Percentiles rank a stretch among this genome's conserved stretches.
These are phyloP conservation scores for Cataglyphis hispanica DNA, from an alignment of 1,140 invertebrate species.

Conservation along the genomic window DNA sequence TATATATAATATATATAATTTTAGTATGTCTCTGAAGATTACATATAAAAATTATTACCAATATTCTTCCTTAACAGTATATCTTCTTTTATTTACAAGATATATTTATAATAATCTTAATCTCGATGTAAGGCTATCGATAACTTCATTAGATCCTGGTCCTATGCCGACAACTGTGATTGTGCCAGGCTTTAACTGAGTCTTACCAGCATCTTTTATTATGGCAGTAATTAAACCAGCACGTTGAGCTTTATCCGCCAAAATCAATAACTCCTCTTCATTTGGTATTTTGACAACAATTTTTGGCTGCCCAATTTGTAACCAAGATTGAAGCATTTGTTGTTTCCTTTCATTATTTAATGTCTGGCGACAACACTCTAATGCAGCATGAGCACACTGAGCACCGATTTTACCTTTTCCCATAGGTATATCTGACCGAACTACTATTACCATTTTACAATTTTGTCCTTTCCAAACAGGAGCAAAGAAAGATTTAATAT, in stretches of 20 bases:
- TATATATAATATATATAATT: too few relatives aligned
- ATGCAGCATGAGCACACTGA: slow-evolving; percentile 93
- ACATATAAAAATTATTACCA: too few relatives aligned
- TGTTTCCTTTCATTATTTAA: slow-evolving; percentile 79
- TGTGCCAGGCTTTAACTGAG: slow-evolving; percentile 90
- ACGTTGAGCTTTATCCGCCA: slow-evolving; percentile 87
- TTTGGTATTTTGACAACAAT: slow-evolving; percentile 89
- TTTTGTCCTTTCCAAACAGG: slow-evolving; percentile 48
- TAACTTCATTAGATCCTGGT: slow-evolving; percentile 88
- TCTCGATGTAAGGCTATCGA: slow-evolving; percentile 91
- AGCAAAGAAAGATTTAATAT: slow-evolving; percentile 70
- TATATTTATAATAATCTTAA: slow-evolving; percentile 89
- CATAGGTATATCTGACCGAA: slow-evolving; percentile 93
- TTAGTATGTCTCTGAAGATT: too few relatives aligned
- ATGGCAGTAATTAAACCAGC: slow-evolving; percentile 88
- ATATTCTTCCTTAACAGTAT: slow-evolving; percentile 26
- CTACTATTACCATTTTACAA: slow-evolving; percentile 92
- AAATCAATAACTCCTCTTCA: slow-evolving; percentile 85
- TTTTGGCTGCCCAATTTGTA: slow-evolving; percentile 91
- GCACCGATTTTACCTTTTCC: slow-evolving; percentile 93
- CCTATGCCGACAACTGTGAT: slow-evolving; percentile 93
- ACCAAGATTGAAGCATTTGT: slow-evolving; percentile 89
- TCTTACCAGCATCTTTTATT: slow-evolving; percentile 92
- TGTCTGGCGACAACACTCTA: slow-evolving; percentile 88
- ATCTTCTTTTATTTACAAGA: slow-evolving; percentile 2